phyloP scores from a whole-genome alignment of 2,888 invertebrate species.

The Drosophila greeni region DNA sequence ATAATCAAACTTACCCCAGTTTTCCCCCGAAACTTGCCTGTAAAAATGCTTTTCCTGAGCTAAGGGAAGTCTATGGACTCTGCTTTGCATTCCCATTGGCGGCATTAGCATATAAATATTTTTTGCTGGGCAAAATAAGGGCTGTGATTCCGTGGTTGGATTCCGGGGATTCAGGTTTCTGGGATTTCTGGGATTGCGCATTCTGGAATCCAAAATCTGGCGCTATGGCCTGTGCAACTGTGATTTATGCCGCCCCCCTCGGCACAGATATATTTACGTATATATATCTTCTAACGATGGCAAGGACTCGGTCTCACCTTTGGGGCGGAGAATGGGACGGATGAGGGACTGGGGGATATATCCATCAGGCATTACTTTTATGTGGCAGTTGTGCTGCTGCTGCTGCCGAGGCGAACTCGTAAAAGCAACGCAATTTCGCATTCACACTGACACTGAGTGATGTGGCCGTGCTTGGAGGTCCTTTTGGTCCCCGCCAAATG shows the following conservation, averaged over 20 bases:
- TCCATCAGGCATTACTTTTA: constrained; percentile 70
- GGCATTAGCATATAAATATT: constrained; percentile 29
- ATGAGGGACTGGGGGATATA: constrained; percentile 35
- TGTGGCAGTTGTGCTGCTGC: constrained; percentile 52
- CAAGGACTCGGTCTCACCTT: constrained; percentile 41
- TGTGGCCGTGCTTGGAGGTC: constrained; percentile 53
- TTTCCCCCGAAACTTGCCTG: too few species aligned
- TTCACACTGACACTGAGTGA: constrained; percentile 71
- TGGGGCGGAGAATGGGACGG: neutral
- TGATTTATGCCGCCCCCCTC: constrained; percentile 37
- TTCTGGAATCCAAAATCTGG: constrained; percentile 13
- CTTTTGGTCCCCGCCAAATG: constrained; percentile 10
- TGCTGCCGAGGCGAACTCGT: constrained; percentile 49
- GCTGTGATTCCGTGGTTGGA: constrained; percentile 30
- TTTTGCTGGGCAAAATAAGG: constrained; percentile 22
- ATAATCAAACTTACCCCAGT: too few species aligned
- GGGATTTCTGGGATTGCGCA: constrained; percentile 13
- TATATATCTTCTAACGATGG: constrained; percentile 30
- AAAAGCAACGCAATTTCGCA: constrained; percentile 71
- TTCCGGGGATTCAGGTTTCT: constrained; percentile 9
- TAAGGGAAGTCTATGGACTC: neutral
- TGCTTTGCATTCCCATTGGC: constrained; percentile 6
- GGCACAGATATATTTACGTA: constrained; percentile 15
- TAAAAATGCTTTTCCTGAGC: too few species aligned
- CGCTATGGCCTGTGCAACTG: constrained; percentile 23